Percentiles rank a stretch among this genome's conserved stretches.
Conservation (phyloP, 1,140 invertebrate genomes). For the Thaumetopoea pityocampa region DNA sequence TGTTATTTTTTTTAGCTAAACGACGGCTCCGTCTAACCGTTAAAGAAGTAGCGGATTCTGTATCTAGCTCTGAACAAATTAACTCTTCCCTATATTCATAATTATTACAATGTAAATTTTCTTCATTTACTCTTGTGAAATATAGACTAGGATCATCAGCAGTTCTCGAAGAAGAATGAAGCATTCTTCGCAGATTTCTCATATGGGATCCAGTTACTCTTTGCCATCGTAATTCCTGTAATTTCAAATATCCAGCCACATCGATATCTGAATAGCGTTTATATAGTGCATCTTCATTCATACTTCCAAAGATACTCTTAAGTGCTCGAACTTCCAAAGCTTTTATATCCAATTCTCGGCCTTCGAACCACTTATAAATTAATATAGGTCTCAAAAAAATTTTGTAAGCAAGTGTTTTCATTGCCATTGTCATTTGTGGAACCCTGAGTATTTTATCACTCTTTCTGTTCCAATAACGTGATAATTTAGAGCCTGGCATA, state of each 20-base stretch:
- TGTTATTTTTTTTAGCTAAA: background rate
- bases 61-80: background rate
- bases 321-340: constrained; percentile 25
- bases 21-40: constrained; percentile 1
- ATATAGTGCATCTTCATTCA: constrained; percentile 12
- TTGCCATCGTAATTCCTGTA: constrained; percentile 28
- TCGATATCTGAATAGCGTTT: constrained; percentile 24
- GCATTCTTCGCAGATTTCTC: constrained; percentile 9
- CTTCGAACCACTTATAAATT: constrained; percentile 24
- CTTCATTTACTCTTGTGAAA: constrained; percentile 15
- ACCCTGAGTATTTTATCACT: constrained; percentile 16
- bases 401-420: constrained; percentile 36
- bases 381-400: constrained; percentile 33
- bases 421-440: constrained; percentile 13
- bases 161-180: constrained; percentile 3
- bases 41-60: background rate
- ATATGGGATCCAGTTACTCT: constrained; percentile 15
- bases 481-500: constrained; percentile 13
- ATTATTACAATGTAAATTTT: background rate
- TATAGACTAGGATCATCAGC: constrained; percentile 16
- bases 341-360: constrained; percentile 6
- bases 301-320: constrained; percentile 23
- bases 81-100: background rate
- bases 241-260: constrained; percentile 21
- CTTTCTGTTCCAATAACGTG: constrained; percentile 15